Evolutionary conservation across 2,113 vertebrate species (phyloP).

Genomic region (Tinamus guttatus): DNA sequence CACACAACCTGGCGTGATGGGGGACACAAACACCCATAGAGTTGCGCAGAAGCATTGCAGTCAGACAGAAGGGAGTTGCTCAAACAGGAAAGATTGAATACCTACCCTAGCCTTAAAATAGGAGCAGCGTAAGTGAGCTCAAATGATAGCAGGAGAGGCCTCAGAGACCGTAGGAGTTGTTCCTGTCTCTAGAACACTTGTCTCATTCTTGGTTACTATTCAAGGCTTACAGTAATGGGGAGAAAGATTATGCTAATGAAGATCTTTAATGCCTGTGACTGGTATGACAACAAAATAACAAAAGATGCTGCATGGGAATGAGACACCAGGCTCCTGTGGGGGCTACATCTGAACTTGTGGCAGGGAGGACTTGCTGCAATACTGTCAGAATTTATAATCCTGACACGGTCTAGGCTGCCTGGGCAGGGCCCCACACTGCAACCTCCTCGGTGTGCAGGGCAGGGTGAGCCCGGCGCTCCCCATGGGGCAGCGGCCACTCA

Average conservation of each 20-base stretch:
- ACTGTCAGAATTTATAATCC: accelerated
- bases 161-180: constrained; percentile 29
- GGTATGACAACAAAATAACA: constrained; percentile 44
- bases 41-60: neutral
- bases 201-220: constrained; percentile 38
- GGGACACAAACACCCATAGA: neutral
- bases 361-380: neutral
- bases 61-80: constrained; percentile 40
- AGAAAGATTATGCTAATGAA: constrained; percentile 62
- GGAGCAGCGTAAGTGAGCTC: constrained; percentile 61
- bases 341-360: neutral
- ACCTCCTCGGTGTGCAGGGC: neutral
- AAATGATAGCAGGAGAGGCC: constrained; percentile 58
- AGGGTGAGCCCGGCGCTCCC: neutral
- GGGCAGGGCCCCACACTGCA: accelerated
- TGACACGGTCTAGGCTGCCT: accelerated
- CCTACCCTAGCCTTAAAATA: constrained; percentile 69
- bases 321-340: neutral
- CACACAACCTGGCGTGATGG: neutral
- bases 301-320: constrained; percentile 51
- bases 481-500: accelerated
- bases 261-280: constrained; percentile 48
- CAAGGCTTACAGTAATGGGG: constrained; percentile 14
- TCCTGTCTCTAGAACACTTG: constrained; percentile 55
- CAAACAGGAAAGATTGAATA: constrained; percentile 53